These are phyloP conservation scores for Cybosia mesomella DNA, from an alignment of 2,888 invertebrate genomes.

Conservation along the genomic window DNA sequence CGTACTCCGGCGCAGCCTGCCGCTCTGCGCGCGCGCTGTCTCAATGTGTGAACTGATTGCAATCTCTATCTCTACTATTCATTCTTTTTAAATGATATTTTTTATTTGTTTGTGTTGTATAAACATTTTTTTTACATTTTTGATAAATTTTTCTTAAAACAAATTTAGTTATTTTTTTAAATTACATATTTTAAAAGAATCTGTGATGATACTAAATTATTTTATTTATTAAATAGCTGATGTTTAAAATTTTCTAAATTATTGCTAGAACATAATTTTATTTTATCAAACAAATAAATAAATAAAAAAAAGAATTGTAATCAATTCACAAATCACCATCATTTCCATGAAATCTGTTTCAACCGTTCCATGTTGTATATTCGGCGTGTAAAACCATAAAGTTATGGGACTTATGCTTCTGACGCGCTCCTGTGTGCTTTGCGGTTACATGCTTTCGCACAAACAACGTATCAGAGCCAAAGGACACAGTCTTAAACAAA, in stretches of 20 bases:
- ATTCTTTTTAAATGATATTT: slow-evolving; percentile 10
- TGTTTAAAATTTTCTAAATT: slow-evolving; percentile 1
- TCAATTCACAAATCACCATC: slow-evolving; percentile 60
- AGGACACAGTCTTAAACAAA: slow-evolving; percentile 1
- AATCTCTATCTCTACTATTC: slow-evolving; percentile 30
- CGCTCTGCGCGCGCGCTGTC: slow-evolving; percentile 65
- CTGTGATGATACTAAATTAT: background rate
- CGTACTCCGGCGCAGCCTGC: slow-evolving; percentile 68
- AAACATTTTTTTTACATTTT: background rate
- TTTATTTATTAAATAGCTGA: background rate
- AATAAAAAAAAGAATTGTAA: slow-evolving; percentile 46
- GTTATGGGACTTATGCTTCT: slow-evolving; percentile 53
- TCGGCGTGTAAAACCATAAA: slow-evolving; percentile 49
- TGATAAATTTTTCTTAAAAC: background rate
- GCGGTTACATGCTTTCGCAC: slow-evolving; percentile 63
- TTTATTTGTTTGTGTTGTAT: slow-evolving; percentile 3
- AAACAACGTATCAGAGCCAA: slow-evolving; percentile 36
- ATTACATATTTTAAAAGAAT: background rate
- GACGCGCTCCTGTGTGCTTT: slow-evolving; percentile 65
- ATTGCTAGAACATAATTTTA: slow-evolving; percentile 13
- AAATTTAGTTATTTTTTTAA: background rate
- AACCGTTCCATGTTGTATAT: slow-evolving; percentile 62
- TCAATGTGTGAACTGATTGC: slow-evolving; percentile 64
- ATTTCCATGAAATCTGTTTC: slow-evolving; percentile 60
- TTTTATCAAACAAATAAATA: slow-evolving; percentile 15